phyloP scores from a whole-genome alignment of 30 jellyfish, hydroid and myxozoan genomes.

The Kudoa iwatai region DNA sequence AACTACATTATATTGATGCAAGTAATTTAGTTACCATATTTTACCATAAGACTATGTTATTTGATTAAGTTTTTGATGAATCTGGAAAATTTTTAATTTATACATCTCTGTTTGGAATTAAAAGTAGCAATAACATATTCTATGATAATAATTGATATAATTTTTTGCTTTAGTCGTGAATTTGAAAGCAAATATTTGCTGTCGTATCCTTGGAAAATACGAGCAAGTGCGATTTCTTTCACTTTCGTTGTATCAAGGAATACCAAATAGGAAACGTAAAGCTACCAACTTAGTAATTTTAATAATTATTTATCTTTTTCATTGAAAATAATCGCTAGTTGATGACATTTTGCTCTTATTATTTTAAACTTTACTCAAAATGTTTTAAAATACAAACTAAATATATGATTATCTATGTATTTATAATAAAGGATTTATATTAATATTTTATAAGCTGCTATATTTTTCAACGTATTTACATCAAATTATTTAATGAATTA shows the following conservation, averaged over 20 bases:
- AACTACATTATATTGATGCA: conserved; percentile 21
- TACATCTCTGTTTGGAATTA: conserved; percentile 57
- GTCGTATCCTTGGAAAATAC: conserved; percentile 41
- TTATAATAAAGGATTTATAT: too few relatives aligned
- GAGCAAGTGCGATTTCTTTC: conserved; percentile 50
- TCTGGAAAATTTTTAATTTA: conserved; percentile 48
- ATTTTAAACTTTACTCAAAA: too few relatives aligned
- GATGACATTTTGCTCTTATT: too few relatives aligned
- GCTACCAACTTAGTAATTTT: conserved; percentile 30
- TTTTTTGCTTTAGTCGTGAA: conserved; percentile 18
- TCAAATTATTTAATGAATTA: too few relatives aligned
- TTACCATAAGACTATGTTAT: not conserved
- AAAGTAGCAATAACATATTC: conserved; percentile 5
- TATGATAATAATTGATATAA: not conserved
- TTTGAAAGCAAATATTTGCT: conserved; percentile 26
- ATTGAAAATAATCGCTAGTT: too few relatives aligned
- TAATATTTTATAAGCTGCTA: too few relatives aligned
- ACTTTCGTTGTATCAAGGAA: conserved; percentile 37
- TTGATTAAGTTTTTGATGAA: conserved; percentile 45
- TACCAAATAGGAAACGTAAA: conserved; percentile 15
- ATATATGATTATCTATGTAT: too few relatives aligned
- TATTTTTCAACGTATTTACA: too few relatives aligned
- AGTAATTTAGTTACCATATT: conserved; percentile 3
- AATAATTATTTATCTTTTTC: not conserved
- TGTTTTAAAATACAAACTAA: too few relatives aligned